Evolutionary conservation across 2,888 invertebrate species (phyloP), one percentile per base, ranked within the genome.

Genomic region (Podotricha telesiphe): DNA sequence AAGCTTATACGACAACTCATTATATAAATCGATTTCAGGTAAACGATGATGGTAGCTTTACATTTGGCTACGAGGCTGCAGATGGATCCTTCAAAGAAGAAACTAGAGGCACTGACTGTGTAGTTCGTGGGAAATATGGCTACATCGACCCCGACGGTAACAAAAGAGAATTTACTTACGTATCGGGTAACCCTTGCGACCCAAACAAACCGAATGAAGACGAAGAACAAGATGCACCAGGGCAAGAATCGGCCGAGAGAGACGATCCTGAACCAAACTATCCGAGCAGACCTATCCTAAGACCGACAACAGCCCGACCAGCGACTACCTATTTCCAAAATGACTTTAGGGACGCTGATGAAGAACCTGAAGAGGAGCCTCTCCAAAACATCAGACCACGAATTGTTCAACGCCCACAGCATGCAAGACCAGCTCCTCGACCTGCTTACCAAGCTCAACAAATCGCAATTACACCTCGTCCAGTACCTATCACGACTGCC

Each of bases 61-160:
- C 96, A 10, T 97, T 96, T 86, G 96, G 96, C 47, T 97, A 97
- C 87, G 96, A 96, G 87, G 96, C 96, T 0, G 97, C 96, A 13
- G 97, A 97, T 80, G 97, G 97, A 0, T 96, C 96, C 72, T 97
- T 97, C 93, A 97, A 97, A 81, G 97, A 97, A 81, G 97, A 97
- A 85, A 97, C 97, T 3, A 91, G 97, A 69, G 97, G 97, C 59
- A 96, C 96, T 0, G 97, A 97, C 87, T 97, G 97, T 84, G 96
- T 97, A 0, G 97, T 97, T 6, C 94, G 97, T 70, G 97, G 97
- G 65, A 97, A 97, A 85, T 97, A 97, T 86, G 97, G 97, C 22
- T 97, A 97, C 90, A 93, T 97, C 13, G 97, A 97, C 87, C 97
- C 97, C 0, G 96, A 97, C 74, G 97, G 97, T 76, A 96, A 97